Evolutionary conservation across 1,140 invertebrate species (phyloP).

Genomic region (Leptonema lineaticorne): DNA sequence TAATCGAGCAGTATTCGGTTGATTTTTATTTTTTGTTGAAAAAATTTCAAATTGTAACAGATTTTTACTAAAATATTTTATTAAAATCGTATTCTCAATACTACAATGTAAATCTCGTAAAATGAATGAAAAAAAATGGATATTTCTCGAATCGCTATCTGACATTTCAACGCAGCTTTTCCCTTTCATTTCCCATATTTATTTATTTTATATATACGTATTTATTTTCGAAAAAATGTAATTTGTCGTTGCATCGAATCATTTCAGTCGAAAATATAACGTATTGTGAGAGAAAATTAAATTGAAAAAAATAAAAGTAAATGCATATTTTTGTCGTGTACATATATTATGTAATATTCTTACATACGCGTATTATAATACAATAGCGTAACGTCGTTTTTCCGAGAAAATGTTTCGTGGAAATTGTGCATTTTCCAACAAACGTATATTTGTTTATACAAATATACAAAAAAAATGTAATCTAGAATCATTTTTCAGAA

Average conservation of each 20-base stretch:
- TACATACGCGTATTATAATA: too few relatives aligned
- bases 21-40: not conserved
- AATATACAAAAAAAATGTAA: not conserved
- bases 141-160: too few relatives aligned
- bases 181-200: not conserved
- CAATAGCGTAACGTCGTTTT: not conserved
- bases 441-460: not conserved
- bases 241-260: not conserved
- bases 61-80: too few relatives aligned
- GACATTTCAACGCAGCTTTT: too few relatives aligned
- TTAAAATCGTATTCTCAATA: too few relatives aligned
- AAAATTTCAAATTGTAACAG: too few relatives aligned
- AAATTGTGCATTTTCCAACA: not conserved
- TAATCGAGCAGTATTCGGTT: not conserved
- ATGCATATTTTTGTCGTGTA: too few relatives aligned
- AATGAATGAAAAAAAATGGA: too few relatives aligned
- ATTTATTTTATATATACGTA: not conserved
- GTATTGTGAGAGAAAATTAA: not conserved
- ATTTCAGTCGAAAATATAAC: not conserved
- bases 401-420: not conserved
- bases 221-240: not conserved
- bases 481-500: too few relatives aligned
- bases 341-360: too few relatives aligned
- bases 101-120: too few relatives aligned
- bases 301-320: not conserved